Base-by-base conservation (phyloP, 1,140 invertebrate genomes). In the Akabosia matsudoensis region DNA sequence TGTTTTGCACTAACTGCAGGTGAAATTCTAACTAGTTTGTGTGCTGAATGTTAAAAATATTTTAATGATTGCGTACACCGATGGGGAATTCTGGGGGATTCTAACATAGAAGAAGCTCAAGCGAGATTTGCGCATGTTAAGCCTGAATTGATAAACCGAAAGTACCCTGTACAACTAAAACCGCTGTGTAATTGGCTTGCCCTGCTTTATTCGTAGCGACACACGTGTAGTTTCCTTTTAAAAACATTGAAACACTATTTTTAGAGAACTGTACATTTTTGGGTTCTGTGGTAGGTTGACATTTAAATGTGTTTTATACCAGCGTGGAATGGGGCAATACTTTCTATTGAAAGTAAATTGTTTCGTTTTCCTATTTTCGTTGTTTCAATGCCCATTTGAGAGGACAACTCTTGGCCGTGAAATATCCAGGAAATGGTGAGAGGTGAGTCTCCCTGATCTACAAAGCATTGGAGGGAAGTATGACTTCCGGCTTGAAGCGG, bases 401-500 rank as follows among this genome's bases (percentile, higher is more conserved):
- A 81, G 18, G 82, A 82, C 10, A 82, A 71, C 37, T 82, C 78
- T 61, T 76, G 30, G 14, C 79, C 82, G 74, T 85, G 84, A 75
- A 90, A 89, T 37, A 86, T 84, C 90, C 90, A 92, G n/a, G 89
- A 54, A 86, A 88, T 86, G 90, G 90, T 84, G 74, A 90, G 82
- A 1, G 90, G 90, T 54, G 87, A 84, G 81, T 91, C 90, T 16
- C 90, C 90, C 76, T 88, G 88, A 67, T 88, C 87, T 34, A 91
- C 90, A 45, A 88, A 91, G 84, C 90, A 85, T 95, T 88, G 87
- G 34, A 89, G 84, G 81, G 88, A 87, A 34, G 86, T 86, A 78
- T 88, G 86, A 78, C 87, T 86, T 2, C 88, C 88, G 75, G 87
- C 86, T 78, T 87, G 87, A 83, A 88, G 87, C 51, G 88, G 85